Evolutionary conservation across 2,888 invertebrate species (phyloP).

Genomic region (Prosopocoilus inquinatus): DNA sequence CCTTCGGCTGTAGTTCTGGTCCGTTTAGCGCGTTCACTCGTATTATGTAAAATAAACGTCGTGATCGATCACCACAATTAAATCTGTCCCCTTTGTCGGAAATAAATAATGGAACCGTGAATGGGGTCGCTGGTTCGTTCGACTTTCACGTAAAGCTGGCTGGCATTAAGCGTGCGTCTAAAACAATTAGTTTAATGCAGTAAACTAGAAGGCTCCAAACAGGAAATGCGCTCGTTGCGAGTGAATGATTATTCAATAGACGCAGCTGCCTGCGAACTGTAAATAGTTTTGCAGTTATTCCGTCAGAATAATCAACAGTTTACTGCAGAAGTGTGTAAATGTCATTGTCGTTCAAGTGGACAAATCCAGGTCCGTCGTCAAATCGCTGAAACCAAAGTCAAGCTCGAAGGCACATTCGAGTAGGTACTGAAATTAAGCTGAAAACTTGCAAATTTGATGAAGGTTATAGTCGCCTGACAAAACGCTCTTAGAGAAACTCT

Average conservation of each 20-base stretch:
- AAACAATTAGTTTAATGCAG: slow-evolving; percentile 3
- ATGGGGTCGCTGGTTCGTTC: too few species aligned
- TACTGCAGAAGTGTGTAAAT: too few species aligned
- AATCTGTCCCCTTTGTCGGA: not conserved
- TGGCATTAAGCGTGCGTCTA: not conserved
- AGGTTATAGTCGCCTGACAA: too few species aligned
- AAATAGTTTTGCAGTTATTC: too few species aligned
- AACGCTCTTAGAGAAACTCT: too few species aligned
- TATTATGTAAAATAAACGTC: not conserved
- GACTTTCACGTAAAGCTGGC: not conserved
- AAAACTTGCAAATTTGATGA: too few species aligned
- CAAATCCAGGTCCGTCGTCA: too few species aligned
- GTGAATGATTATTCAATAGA: slow-evolving; percentile 2
- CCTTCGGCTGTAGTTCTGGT: not conserved
- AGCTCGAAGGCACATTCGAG: too few species aligned
- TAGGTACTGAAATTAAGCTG: too few species aligned
- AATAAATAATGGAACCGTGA: not conserved
- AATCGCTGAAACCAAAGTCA: too few species aligned
- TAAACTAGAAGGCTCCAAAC: not conserved
- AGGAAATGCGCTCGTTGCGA: slow-evolving; percentile 1
- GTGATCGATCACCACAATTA: not conserved
- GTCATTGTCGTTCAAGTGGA: too few species aligned
- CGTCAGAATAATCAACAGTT: too few species aligned
- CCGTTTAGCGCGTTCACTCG: not conserved
- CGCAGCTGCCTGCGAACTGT: not conserved